Conservation (phyloP, 2,888 invertebrate species). For the Nymphalis c-album region DNA sequence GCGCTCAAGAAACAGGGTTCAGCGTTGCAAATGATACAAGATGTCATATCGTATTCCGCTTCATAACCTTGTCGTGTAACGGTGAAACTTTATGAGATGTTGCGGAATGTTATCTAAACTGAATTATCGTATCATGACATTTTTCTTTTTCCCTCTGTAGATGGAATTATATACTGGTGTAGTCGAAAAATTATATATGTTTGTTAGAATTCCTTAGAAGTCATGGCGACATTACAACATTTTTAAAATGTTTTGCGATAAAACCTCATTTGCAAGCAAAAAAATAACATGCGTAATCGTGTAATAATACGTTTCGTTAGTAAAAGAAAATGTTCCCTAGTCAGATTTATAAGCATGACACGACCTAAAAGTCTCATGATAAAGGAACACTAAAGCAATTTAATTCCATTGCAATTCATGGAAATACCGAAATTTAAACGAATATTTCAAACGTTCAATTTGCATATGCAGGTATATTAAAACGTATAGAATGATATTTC, state of each 20-base stretch:
- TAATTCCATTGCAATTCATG: neutral
- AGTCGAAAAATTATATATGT: too few relatives aligned
- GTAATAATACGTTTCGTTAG: slow-evolving; percentile 23
- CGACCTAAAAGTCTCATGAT: neutral
- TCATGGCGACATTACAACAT: too few relatives aligned
- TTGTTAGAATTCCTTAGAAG: too few relatives aligned
- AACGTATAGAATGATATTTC: slow-evolving; percentile 1
- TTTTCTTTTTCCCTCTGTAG: slow-evolving; percentile 2
- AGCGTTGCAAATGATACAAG: slow-evolving; percentile 27
- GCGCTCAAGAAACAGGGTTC: slow-evolving; percentile 24
- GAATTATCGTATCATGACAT: slow-evolving; percentile 13
- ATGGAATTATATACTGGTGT: neutral
- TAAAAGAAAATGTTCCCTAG: slow-evolving; percentile 13
- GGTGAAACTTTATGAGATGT: slow-evolving; percentile 20
- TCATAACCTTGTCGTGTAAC: slow-evolving; percentile 15
- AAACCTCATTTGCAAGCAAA: slow-evolving; percentile 17
- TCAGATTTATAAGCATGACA: slow-evolving; percentile 15
- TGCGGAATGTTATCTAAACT: slow-evolving; percentile 9
- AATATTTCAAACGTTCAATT: neutral
- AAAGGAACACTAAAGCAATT: neutral
- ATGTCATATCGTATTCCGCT: slow-evolving; percentile 28
- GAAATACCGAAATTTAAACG: neutral
- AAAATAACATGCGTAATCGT: slow-evolving; percentile 16
- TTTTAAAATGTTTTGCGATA: slow-evolving; percentile 22
- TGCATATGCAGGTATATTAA: slow-evolving; percentile 5